A percentile compares a stretch with the other conserved stretches of the same genome.
These are phyloP conservation scores for Steatocranus sp. DNA, from an alignment of 2,797 vertebrate species.

Conservation along the genomic window DNA sequence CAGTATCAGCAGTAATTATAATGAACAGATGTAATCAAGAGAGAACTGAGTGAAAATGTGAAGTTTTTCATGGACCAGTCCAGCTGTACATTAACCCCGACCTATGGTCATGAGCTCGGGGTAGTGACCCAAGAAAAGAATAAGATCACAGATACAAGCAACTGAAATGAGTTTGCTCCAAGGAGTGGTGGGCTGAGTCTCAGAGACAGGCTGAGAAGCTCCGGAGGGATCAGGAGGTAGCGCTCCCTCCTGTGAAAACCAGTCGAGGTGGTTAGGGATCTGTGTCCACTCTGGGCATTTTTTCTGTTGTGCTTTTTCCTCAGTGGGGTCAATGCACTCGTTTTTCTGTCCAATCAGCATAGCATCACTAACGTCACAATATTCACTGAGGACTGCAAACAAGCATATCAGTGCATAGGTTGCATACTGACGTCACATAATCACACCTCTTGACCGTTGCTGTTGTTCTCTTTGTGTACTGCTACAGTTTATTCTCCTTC, in stretches of 20 bases:
- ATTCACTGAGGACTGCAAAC: neutral
- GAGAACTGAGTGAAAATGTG: neutral
- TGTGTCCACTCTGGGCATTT: neutral
- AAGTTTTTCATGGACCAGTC: neutral
- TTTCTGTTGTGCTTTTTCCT: neutral
- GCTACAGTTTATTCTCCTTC: neutral
- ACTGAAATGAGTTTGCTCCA: neutral
- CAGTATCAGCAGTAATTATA: neutral
- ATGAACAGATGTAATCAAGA: neutral
- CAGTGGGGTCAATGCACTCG: neutral
- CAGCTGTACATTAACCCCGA: neutral
- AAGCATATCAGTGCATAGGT: neutral
- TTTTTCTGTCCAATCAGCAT: neutral
- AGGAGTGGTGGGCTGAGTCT: neutral
- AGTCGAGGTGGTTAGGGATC: neutral
- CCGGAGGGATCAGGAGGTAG: neutral
- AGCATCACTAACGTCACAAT: neutral
- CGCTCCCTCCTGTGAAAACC: neutral
- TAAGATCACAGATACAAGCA: neutral
- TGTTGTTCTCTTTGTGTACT: neutral
- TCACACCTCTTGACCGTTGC: neutral
- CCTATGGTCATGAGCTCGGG: neutral
- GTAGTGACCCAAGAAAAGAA: neutral
- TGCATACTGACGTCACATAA: neutral
- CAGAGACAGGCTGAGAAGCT: neutral